A percentile compares a stretch with the other conserved stretches of the same genome.
Evolutionary conservation across 2,888 invertebrate species (phyloP).

Genomic region (Arrhopalites spinosus): DNA sequence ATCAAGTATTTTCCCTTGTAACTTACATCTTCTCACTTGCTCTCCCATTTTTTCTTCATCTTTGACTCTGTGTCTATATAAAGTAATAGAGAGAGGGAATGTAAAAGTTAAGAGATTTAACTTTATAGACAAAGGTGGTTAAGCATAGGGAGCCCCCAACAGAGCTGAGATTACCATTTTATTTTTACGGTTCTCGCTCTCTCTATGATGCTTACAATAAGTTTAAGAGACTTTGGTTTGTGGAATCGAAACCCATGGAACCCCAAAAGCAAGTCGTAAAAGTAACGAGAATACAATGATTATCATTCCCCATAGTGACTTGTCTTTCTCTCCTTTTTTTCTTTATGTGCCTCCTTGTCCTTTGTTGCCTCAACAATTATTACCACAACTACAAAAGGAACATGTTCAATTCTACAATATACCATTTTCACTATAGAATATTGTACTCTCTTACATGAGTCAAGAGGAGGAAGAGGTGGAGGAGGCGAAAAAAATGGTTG

Average conservation of each 20-base stretch:
- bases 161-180: constrained; percentile 1
- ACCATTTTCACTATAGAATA: no score
- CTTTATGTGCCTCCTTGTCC: background rate
- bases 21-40: constrained; percentile 1
- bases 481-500: background rate
- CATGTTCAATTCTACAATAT: background rate
- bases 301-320: constrained; percentile 30
- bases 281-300: constrained; percentile 37
- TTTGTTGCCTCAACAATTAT: no score
- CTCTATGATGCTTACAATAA: background rate
- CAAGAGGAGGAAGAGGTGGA: background rate
- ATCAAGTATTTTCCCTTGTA: background rate
- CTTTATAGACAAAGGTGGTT: background rate
- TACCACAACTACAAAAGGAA: background rate
- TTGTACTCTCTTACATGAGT: no score
- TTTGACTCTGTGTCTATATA: background rate
- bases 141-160: background rate
- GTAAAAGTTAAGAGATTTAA: background rate
- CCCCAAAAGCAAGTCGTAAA: constrained; percentile 29
- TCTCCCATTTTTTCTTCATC: background rate
- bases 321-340: constrained; percentile 4
- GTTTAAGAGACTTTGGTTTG: background rate
- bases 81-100: background rate
- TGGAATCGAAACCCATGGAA: background rate
- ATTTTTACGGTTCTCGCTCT: constrained; percentile 6